phyloP scores from a whole-genome alignment of 1,140 invertebrate genomes.

The Odontomachus brunneus region DNA sequence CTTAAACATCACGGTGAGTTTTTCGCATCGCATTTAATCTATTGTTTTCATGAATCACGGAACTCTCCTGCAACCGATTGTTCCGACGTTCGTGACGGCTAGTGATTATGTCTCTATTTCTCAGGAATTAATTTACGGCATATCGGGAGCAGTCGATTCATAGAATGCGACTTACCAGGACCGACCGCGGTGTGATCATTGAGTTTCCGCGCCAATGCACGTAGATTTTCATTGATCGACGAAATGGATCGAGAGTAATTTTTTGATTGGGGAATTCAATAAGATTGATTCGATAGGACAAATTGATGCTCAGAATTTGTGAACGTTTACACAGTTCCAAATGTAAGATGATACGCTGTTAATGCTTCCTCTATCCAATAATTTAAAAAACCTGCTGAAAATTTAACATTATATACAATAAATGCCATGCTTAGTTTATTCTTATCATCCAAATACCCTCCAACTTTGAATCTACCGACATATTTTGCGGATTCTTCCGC shows the following conservation, averaged over 20 bases:
- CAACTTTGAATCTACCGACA: too few species aligned
- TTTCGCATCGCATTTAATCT: background rate
- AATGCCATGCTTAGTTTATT: too few species aligned
- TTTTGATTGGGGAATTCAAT: background rate
- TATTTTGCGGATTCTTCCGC: too few species aligned
- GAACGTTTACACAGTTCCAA: background rate
- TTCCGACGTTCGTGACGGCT: conserved; percentile 6
- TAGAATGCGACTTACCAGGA: background rate
- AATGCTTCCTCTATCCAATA: background rate
- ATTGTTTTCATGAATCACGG: conserved; percentile 32
- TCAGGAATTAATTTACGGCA: conserved; percentile 27
- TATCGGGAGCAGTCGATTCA: conserved; percentile 12
- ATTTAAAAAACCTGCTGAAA: background rate
- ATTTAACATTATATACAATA: background rate
- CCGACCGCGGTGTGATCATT: background rate
- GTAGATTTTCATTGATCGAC: background rate
- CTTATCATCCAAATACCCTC: too few species aligned
- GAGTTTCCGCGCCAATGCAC: background rate
- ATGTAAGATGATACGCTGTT: background rate
- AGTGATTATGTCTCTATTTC: conserved; percentile 29
- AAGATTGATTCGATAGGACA: background rate
- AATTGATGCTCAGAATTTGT: background rate
- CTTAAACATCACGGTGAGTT: background rate
- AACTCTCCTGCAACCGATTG: conserved; percentile 14
- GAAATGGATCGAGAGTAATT: background rate